Evolutionary conservation across 2,888 invertebrate species (phyloP), one percentile per base, ranked within the genome.

Genomic region (Leptinotarsa haldemani): DNA sequence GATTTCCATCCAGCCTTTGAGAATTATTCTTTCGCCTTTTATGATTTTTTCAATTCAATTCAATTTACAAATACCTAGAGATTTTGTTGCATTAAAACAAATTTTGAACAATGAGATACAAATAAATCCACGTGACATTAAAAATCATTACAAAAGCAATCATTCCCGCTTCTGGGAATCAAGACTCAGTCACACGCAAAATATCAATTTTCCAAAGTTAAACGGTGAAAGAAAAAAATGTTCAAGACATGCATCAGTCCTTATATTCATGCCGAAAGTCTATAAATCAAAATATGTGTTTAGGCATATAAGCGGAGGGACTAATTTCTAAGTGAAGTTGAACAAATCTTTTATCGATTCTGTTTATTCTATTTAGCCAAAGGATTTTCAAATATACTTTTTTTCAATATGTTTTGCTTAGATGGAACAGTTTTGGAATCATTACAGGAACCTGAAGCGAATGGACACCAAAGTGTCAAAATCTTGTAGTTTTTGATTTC

Each of bases 251-350:
- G 66, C 50, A 52, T 25, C 13, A 25, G n/a, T 25, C 61, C 30
- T 61, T 30, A 61, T 61, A 30, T 61, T 30, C 61, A 61, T 61
- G 61, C 1, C 4, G 61, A 61, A 61, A 15, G 25, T 30, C 61
- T 30, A 67, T 67, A 52, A 67, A 67, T 67, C 66, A 67, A 25
- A 61, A 61, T 61, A 61, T n/a, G 30, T 30, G 16, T n/a, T 61
- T 9, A 30, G 7, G 2, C 25, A 15, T 30, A 61, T 30, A 61
- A 61, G 61, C 30, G 7, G 0, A 16, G 13, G 15, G 16, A 61
- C 61, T 61, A 61, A 61, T 61, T 61, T n/a, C 16, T 16, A 30
- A n/a, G 25, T 25, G 30, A 61, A 61, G 61, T 25, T 61, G 25
- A 61, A 25, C 61, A 9, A 53, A 53, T 53, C 25, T 22, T 13